phyloP scores from a whole-genome alignment of 2,113 vertebrate species.

The Mugil cephalus region DNA sequence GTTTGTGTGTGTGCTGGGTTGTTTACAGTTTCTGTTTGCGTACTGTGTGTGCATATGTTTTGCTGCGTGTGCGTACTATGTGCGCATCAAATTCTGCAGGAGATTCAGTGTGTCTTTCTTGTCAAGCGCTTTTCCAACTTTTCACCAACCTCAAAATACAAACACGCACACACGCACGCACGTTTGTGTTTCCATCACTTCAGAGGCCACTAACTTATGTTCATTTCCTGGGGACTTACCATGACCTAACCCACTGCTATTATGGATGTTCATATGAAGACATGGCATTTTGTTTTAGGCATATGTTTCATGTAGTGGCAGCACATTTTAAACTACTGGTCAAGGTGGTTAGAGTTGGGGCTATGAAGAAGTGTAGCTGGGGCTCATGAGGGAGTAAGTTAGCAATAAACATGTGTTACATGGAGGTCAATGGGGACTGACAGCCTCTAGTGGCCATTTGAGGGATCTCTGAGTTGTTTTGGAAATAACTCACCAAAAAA shows the following conservation, averaged over 20 bases:
- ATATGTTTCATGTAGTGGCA: too few species aligned
- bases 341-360: too few species aligned
- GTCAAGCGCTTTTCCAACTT: conserved; percentile 8
- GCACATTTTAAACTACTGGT: too few species aligned
- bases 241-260: background rate
- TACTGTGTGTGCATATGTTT: conserved; percentile 4
- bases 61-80: background rate
- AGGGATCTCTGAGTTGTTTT: too few species aligned
- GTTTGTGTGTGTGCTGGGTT: conserved; percentile 8
- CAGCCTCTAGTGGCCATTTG: too few species aligned
- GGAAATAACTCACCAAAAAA: too few species aligned
- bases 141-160: conserved; percentile 12
- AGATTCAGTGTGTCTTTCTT: conserved; percentile 26
- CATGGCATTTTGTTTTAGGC: too few species aligned
- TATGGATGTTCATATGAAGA: too few species aligned
- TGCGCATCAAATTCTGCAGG: conserved; percentile 21
- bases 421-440: too few species aligned
- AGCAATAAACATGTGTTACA: too few species aligned
- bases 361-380: too few species aligned
- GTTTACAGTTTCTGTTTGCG: conserved; percentile 4
- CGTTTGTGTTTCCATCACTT: background rate
- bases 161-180: background rate
- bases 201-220: background rate
- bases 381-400: too few species aligned
- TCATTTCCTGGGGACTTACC: background rate